Base-by-base conservation (phyloP, 2,888 invertebrate genomes). In the Augiades crinisus region DNA sequence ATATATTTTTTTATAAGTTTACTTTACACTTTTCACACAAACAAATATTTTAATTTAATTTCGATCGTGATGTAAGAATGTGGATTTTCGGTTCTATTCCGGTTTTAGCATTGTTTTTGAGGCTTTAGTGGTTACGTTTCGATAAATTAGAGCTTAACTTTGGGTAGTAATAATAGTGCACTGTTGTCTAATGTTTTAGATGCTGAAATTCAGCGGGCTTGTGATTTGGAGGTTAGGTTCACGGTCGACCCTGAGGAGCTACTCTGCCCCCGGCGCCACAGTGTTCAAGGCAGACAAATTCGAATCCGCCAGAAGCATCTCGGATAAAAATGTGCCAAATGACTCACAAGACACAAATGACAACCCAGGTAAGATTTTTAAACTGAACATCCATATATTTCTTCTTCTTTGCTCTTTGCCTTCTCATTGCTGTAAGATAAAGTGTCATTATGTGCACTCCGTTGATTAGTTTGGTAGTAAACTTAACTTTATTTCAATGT, bases 181-280 rank as follows among this genome's bases (percentile, higher is more conserved):
- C 17, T 34, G 10, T n/a, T 31, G 10, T 24, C 3, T 57, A 64
- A 65, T 60, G 49, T 78, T 75, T 40, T 68, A 90, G 90, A 90
- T 90, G 90, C 79, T 90, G 73, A 90, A 89, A 76, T 83, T 83
- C 71, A 83, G 84, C 68, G 82, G 84, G 57, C 68, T 76, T 61
- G 67, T 86, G 36, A 73, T 88, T 87, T 88, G 81, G 89, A 90
- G 90, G 90, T 90, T 90, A 90, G 80, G 88, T 63, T 72, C 80
- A 52, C 73, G 84, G 64, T 72, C 78, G 8, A 67, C 67, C 40
- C 47, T 83, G 52, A 74, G 82, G 55, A 80, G 79, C 54, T 87
- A 83, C 57, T 79, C 84, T 0, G 70, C 70, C 24, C 95, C 97
- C 69, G 96, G 97, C 5, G 96, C 96, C 8, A 94, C 95, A 7